These are phyloP conservation scores for Gallinago jamesoni DNA, from an alignment of 2,113 vertebrate genomes.

Conservation along the genomic window DNA sequence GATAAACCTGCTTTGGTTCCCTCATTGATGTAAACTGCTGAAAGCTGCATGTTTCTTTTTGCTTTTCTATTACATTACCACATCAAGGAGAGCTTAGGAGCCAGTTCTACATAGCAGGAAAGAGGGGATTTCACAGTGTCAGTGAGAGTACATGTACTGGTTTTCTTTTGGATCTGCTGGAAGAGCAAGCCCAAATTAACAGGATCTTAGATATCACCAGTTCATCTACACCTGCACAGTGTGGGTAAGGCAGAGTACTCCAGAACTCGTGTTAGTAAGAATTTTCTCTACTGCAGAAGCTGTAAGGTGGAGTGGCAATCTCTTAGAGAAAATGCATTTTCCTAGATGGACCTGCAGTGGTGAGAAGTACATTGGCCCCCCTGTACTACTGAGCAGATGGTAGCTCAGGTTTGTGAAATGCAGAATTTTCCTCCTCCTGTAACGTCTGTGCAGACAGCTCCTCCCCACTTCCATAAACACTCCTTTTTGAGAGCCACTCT, in stretches of 20 bases:
- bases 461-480: not conserved
- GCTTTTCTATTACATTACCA: not conserved
- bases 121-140: not conserved
- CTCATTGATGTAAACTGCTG: not conserved
- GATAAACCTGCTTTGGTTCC: slow-evolving; percentile 23
- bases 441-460: not conserved
- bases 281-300: not conserved
- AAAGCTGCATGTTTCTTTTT: not conserved
- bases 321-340: not conserved
- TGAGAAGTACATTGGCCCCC: not conserved
- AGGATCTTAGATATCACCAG: not conserved
- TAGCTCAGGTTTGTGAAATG: not conserved
- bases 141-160: not conserved
- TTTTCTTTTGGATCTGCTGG: not conserved
- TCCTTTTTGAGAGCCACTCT: not conserved
- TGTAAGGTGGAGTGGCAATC: not conserved
- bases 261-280: not conserved
- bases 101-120: not conserved
- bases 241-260: not conserved
- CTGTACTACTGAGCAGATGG: not conserved
- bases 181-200: not conserved
- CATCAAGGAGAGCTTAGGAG: not conserved
- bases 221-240: not conserved
- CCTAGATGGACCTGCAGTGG: not conserved
- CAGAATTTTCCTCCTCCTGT: not conserved